Percentiles rank a stretch among this genome's conserved stretches.
phyloP scores from a whole-genome alignment of 2,797 vertebrate genomes.

The Cheirogaleus major region DNA sequence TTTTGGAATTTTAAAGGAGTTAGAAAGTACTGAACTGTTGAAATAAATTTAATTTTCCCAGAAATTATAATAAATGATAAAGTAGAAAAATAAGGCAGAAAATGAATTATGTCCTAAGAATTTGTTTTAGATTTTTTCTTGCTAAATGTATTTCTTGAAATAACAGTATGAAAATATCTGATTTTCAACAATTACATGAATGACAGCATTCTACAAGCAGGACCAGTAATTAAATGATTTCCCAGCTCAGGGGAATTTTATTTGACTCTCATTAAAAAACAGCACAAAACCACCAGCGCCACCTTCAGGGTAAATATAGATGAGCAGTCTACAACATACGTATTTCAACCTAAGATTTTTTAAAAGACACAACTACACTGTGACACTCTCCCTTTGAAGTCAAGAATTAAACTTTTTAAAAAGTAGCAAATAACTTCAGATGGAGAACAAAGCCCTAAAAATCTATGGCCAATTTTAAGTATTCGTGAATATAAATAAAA shows the following conservation, averaged over 20 bases:
- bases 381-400: conserved; percentile 5
- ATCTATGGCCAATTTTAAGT: neutral
- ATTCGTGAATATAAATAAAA: neutral
- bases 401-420: neutral
- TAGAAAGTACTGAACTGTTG: conserved; percentile 67
- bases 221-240: conserved; percentile 52
- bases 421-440: neutral
- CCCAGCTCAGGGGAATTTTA: neutral
- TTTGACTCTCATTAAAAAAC: neutral
- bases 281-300: conserved; percentile 66
- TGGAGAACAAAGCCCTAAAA: neutral
- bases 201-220: neutral
- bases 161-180: conserved; percentile 67
- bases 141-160: conserved; percentile 72
- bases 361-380: neutral
- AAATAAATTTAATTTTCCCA: conserved; percentile 71
- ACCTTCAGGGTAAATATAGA: conserved; percentile 71
- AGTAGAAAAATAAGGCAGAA: conserved; percentile 52
- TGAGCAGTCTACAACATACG: neutral
- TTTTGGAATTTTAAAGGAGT: conserved; percentile 79
- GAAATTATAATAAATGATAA: conserved; percentile 45
- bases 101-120: conserved; percentile 62
- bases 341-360: neutral
- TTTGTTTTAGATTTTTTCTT: conserved; percentile 75
- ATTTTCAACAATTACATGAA: conserved; percentile 58